Base-by-base conservation (phyloP, 2,113 vertebrate genomes). In the Oriolus oriolus region DNA sequence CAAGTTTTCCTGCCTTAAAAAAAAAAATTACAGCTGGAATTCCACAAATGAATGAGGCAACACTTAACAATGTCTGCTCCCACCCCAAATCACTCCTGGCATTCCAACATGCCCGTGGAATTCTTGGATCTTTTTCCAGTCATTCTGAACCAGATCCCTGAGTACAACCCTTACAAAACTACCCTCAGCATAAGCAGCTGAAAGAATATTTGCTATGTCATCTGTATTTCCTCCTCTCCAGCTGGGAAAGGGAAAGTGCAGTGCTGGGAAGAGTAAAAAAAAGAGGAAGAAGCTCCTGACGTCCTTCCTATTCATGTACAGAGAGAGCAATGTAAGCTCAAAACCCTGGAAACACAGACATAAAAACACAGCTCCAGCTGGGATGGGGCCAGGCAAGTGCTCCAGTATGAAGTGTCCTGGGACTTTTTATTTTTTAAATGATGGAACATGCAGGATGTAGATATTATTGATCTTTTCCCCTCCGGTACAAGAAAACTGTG, bases 1-100 rank as follows among this genome's bases (percentile, higher is more conserved):
- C 99, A 89, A 99, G 98, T 94, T 99, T 99, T 83, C 99, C 99
- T 18, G 99, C 99, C 99, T 99, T 23, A 60, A 96, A 95, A 85
- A 93, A 97, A 91, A 77, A 96, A 93, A 80, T 30, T 2, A 84
- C 16, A 71, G 35, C 8, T 71, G 87, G 71, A 84, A 93, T 42
- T 75, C 66, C 4, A 84, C 7, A 27, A 78, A 59, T 16, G 11
- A 83, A 63, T 2, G 6, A 65, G 12, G 26, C 28, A 89, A 33
- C 26, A 27, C 7, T 47, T 7, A 68, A n/a, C 30, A 28, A 24
- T 8, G 10, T 6, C 63, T 64, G 35, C 60, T 74, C 39, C 68
- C 54, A 59, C 33, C 33, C 45, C 82, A 31, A n/a, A 28, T 0
- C 44, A 53, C 21, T 16, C 21, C 16, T 6, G 11, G 26, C n/a